phyloP scores from a whole-genome alignment of 2,888 invertebrate species.

The Gnatocerus cornutus region DNA sequence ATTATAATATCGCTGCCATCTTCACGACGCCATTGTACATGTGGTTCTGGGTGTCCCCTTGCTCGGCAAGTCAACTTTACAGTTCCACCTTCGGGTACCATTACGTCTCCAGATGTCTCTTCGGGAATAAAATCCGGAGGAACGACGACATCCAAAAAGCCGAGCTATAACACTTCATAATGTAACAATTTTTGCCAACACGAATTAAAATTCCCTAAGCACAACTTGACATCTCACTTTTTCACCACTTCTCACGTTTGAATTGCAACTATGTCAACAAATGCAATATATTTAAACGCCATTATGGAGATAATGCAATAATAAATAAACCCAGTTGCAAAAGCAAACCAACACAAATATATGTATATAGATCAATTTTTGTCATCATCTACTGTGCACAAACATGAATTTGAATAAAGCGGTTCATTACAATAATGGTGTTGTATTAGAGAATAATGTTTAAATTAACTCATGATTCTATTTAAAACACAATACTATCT shows the following conservation, averaged over 20 bases:
- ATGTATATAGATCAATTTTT: not conserved
- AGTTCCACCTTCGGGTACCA: slow-evolving; percentile 88
- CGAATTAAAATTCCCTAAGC: slow-evolving; percentile 43
- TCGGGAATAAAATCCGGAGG: slow-evolving; percentile 93
- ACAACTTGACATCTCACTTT: slow-evolving; percentile 38
- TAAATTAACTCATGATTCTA: too few relatives aligned
- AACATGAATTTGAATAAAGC: too few relatives aligned
- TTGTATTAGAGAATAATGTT: too few relatives aligned
- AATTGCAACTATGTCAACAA: not conserved
- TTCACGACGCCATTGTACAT: slow-evolving; percentile 88
- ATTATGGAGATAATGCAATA: too few relatives aligned
- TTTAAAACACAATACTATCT: too few relatives aligned
- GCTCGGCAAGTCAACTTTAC: slow-evolving; percentile 82
- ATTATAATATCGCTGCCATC: slow-evolving; percentile 87
- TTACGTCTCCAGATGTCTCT: slow-evolving; percentile 91
- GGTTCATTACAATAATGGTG: too few relatives aligned
- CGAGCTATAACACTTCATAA: slow-evolving; percentile 77
- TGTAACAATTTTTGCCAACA: slow-evolving; percentile 41
- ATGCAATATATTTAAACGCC: too few relatives aligned
- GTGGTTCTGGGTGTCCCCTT: slow-evolving; percentile 85
- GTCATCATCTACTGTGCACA: too few relatives aligned
- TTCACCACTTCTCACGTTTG: slow-evolving; percentile 33
- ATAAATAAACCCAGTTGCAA: too few relatives aligned
- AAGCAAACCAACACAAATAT: too few relatives aligned
- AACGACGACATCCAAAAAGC: slow-evolving; percentile 88